phyloP scores from a whole-genome alignment of 2,113 vertebrate species.

The Microtus ochrogaster region DNA sequence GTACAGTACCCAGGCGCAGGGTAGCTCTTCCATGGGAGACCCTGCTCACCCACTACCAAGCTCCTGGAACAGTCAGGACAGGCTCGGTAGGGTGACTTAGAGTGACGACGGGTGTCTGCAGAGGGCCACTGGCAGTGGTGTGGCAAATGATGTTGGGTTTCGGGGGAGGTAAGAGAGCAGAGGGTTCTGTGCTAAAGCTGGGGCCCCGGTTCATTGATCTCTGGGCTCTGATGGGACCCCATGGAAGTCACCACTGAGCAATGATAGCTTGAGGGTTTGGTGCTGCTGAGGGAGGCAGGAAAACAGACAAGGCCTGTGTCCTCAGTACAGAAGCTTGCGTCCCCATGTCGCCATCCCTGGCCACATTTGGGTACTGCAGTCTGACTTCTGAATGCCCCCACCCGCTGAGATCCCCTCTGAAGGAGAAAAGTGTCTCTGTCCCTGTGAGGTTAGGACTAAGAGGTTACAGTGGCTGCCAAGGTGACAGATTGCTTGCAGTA shows the following conservation, averaged over 20 bases:
- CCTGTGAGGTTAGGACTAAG: background rate
- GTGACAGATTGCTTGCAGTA: background rate
- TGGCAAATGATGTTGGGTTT: no score
- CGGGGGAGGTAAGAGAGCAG: background rate
- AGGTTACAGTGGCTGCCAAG: background rate
- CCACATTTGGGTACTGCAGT: background rate
- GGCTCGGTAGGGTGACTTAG: background rate
- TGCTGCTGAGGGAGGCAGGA: background rate
- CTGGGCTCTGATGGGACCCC: background rate
- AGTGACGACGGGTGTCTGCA: background rate
- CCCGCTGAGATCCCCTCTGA: background rate
- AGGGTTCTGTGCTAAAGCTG: background rate
- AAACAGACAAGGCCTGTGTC: background rate
- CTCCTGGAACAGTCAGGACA: no score
- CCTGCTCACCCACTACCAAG: background rate
- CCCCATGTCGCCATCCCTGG: background rate
- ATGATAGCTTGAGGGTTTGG: no score
- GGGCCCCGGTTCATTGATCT: background rate
- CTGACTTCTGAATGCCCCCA: no score
- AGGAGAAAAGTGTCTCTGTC: background rate
- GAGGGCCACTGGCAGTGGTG: fast-evolving
- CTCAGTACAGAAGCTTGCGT: no score
- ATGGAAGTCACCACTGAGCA: background rate
- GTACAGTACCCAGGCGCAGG: no score
- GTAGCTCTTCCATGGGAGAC: background rate